Conservation (phyloP, 2,888 invertebrate genomes). For the Nyleta sp. region DNA sequence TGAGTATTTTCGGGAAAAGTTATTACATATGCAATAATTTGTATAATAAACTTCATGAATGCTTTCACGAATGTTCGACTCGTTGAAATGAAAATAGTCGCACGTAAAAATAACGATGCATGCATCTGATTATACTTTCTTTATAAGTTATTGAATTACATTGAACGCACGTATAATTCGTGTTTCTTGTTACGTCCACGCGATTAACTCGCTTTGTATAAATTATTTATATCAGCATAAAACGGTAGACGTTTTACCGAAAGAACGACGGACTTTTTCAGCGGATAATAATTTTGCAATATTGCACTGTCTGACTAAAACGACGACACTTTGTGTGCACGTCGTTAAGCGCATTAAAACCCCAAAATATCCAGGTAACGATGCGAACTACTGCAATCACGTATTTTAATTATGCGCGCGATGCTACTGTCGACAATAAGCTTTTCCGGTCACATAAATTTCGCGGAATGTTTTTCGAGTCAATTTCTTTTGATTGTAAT, state of each 20-base stretch:
- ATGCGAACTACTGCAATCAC: slow-evolving; percentile 49
- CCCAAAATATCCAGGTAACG: slow-evolving; percentile 68
- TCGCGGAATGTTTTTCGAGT: slow-evolving; percentile 12
- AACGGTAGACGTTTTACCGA: slow-evolving; percentile 3
- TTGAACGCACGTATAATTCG: not conserved
- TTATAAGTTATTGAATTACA: slow-evolving; percentile 6
- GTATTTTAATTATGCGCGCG: slow-evolving; percentile 64
- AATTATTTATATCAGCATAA: slow-evolving; percentile 18
- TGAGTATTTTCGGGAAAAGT: no score
- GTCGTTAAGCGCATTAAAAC: slow-evolving; percentile 72
- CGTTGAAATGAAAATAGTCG: slow-evolving; percentile 3
- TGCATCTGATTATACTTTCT: slow-evolving; percentile 8
- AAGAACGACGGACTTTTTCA: slow-evolving; percentile 30
- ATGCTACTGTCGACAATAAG: slow-evolving; percentile 45
- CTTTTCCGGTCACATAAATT: slow-evolving; percentile 46
- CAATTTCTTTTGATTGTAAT: slow-evolving; percentile 25
- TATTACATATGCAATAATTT: no score
- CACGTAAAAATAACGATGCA: not conserved
- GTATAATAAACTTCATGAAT: not conserved
- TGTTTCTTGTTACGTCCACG: slow-evolving; percentile 11
- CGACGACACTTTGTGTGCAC: slow-evolving; percentile 45
- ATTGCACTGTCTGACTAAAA: slow-evolving; percentile 38
- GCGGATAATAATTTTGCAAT: slow-evolving; percentile 54
- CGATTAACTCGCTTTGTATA: slow-evolving; percentile 18
- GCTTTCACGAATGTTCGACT: not conserved